Percentiles rank a stretch among this genome's conserved stretches.
phyloP scores from a whole-genome alignment of 2,113 vertebrate genomes.

The Cricetomys ansorgei region DNA sequence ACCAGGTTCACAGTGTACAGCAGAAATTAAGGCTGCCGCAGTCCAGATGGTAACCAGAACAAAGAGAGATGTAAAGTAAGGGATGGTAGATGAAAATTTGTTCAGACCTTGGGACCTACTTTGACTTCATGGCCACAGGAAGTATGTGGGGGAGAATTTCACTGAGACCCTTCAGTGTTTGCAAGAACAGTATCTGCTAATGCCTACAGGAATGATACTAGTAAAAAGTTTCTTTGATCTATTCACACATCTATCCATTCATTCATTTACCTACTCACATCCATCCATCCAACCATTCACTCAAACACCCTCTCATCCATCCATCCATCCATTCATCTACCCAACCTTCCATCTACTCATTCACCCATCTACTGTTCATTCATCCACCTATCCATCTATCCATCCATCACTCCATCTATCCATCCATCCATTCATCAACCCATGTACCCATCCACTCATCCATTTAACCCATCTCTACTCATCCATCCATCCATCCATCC shows the following conservation, averaged over 20 bases:
- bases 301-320: no score
- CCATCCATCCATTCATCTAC: no score
- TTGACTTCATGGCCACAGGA: background rate
- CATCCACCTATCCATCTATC: background rate
- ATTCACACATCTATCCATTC: no score
- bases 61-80: background rate
- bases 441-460: background rate
- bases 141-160: background rate
- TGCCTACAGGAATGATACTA: background rate
- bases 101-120: background rate
- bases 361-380: background rate
- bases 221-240: background rate
- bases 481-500: background rate
- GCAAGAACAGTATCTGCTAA: background rate
- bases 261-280: no score
- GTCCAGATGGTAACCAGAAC: background rate
- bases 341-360: no score
- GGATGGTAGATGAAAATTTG: background rate
- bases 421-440: background rate
- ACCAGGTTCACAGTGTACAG: rapidly evolving
- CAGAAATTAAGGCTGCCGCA: background rate
- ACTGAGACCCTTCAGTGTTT: background rate
- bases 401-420: background rate
- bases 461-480: background rate
- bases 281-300: background rate